Evolutionary conservation across 2,888 invertebrate genomes (phyloP).

Genomic region (Dolomedes plantarius): DNA sequence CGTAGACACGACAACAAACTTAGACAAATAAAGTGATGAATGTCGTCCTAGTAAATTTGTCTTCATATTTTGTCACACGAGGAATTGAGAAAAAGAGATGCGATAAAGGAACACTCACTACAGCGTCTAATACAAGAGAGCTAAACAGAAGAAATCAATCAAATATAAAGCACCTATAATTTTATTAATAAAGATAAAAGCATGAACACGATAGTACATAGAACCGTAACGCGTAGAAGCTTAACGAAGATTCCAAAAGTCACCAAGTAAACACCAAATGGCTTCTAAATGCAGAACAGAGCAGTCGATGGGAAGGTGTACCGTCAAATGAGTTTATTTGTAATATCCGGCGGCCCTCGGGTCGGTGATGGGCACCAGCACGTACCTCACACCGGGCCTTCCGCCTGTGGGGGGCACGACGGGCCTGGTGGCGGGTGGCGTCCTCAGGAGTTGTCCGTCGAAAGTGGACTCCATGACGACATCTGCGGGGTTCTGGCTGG

Average conservation of each 20-base stretch:
- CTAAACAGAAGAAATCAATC: too few species aligned
- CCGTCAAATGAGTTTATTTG: background rate
- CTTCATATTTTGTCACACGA: too few species aligned
- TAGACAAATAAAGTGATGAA: too few species aligned
- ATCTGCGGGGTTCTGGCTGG: slow-evolving; percentile 63
- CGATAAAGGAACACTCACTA: too few species aligned
- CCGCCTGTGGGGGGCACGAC: background rate
- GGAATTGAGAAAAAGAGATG: too few species aligned
- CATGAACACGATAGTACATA: background rate
- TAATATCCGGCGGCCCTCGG: slow-evolving; percentile 33
- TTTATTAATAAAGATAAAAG: background rate
- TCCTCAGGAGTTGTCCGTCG: slow-evolving; percentile 19
- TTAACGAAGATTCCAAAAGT: background rate
- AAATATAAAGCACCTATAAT: too few species aligned
- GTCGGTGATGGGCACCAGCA: slow-evolving; percentile 44
- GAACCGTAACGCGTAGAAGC: background rate
- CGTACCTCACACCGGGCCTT: slow-evolving; percentile 33
- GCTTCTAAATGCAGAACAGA: background rate
- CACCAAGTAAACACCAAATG: background rate
- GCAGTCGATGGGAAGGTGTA: background rate
- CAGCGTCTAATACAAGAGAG: too few species aligned
- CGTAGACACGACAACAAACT: too few species aligned
- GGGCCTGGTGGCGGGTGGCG: slow-evolving; percentile 20
- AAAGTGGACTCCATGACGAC: slow-evolving; percentile 56
- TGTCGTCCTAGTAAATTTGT: too few species aligned